A percentile compares a stretch with the other conserved stretches of the same genome.
Evolutionary conservation across 2,797 vertebrate species (phyloP).

Genomic region (Amazona ochrocephala): DNA sequence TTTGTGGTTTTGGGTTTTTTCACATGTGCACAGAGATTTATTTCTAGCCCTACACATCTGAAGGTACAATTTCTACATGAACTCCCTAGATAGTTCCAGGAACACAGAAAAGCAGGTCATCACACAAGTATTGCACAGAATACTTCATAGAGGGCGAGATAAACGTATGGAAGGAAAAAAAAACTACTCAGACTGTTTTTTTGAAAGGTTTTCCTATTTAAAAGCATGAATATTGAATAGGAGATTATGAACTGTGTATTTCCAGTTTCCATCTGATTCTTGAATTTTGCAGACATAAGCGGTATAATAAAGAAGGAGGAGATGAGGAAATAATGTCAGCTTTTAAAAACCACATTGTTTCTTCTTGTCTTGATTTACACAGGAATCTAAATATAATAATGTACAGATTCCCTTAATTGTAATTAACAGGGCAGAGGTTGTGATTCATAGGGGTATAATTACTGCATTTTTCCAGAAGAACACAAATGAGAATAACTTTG

Average conservation of each 20-base stretch:
- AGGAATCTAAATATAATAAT: constrained; percentile 41
- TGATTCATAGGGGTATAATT: constrained; percentile 50
- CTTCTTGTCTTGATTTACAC: neutral
- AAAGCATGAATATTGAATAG: neutral
- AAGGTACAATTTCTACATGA: neutral
- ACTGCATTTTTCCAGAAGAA: constrained; percentile 42
- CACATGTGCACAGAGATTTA: neutral
- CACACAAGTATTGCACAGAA: neutral
- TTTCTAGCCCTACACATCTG: neutral
- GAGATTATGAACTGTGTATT: neutral
- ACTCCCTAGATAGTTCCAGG: neutral
- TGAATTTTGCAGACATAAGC: constrained; percentile 24
- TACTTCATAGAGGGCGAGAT: neutral
- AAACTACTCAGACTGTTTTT: neutral
- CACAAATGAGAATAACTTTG: constrained; percentile 31
- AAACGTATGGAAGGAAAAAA: neutral
- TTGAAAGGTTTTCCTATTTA: neutral
- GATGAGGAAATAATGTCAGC: neutral
- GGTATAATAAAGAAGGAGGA: neutral
- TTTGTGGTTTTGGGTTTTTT: neutral
- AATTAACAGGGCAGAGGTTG: constrained; percentile 54
- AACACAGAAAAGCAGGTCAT: neutral
- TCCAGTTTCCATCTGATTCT: neutral
- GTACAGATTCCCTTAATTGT: constrained; percentile 2
- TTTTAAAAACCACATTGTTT: neutral